Evolutionary conservation across 2,888 invertebrate species (phyloP), one percentile per base, ranked within the genome.

Genomic region (Gortyna flavago): DNA sequence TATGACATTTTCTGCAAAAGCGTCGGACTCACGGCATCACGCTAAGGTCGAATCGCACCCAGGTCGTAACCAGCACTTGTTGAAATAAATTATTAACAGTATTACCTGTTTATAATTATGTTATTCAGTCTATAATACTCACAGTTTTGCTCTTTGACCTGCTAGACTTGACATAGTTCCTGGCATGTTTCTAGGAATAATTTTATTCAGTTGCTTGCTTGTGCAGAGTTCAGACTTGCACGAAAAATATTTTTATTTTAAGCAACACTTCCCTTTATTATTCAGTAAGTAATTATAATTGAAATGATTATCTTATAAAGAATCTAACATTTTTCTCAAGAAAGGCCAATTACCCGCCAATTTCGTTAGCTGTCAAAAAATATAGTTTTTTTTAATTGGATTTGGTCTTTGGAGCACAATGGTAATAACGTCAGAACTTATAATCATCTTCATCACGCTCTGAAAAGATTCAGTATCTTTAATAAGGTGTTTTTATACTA

Each of bases 41-140:
- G 94, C 93, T 92, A 95, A 94, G 94, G 94, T 93, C 93, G 88
- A 75, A 72, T 84, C 93, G 87, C 83, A 72, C 86, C 87, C 81
- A 85, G 72, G 64, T 80, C 71, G 79, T 85, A 79, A 80, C 76
- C 29, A 75, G 72, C 51, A 73, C 77, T 79, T 72, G 85, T 81
- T 83, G 29, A 83, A 77, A 74, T 81, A 77, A 84, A 80, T 77
- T 83, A 80, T 68, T 78, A 77, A 69, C 77, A n/a, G 59, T 68
- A 77, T 61, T 80, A 69, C n/a, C n/a, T n/a, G n/a, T 85, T 77
- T 75, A 57, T 77, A 84, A 80, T 67, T 75, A 83, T 59, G 41
- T 84, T 80, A 72, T 72, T 83, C 62, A 68, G 67, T 64, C 64
- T 66, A 35, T 67, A 65, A 18, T 69, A 62, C 62, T 54, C 62